Evolutionary conservation across 2,113 vertebrate species (phyloP), one percentile per base, ranked within the genome.

Genomic region (Machaerirhynchus nigripectus): DNA sequence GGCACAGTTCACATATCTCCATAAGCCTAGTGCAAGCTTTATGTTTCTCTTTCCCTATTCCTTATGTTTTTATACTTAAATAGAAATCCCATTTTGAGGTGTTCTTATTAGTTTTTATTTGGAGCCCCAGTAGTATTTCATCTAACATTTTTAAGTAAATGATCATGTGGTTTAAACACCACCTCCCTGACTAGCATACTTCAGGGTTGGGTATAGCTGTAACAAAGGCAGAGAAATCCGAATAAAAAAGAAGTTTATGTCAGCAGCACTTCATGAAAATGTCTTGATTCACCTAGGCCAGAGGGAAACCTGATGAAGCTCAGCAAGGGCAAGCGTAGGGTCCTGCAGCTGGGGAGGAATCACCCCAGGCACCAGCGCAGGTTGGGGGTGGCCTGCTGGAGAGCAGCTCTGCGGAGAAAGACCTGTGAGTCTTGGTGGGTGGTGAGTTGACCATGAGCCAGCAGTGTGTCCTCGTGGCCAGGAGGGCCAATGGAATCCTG

Each of bases 1-100:
- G 84, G 40, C 95, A 96, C 67, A 74, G 81, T 92, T 90, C 94
- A 87, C 77, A 60, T 89, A 63, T 95, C 93, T 96, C 84, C 87
- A 57, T 89, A 87, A 93, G 71, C 35, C 84, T 33, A 61, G 35
- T 40, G 67, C 47, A 82, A 84, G 71, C 35, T 87, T 87, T 88
- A 19, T 71, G 37, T 46, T 93, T 93, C 63, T 75, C 20, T 59
- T 82, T 85, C 70, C 56, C 42, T 61, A 5, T 50, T 82, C 44
- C 86, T 88, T 86, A 22, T 24, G 27, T 26, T 91, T 84, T 83
- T 77, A 79, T n/a, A 40, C 19, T 50, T 65, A 55, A 70, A 69
- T 12, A 87, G 65, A 77, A 87, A 80, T 89, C 20, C n/a, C 28
- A 57, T 73, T 84, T 95, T 83, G 63, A 67, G 33, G 33, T 89